Base-by-base conservation (phyloP, 2,797 vertebrate genomes). In the Rousettus madagascariensis region DNA sequence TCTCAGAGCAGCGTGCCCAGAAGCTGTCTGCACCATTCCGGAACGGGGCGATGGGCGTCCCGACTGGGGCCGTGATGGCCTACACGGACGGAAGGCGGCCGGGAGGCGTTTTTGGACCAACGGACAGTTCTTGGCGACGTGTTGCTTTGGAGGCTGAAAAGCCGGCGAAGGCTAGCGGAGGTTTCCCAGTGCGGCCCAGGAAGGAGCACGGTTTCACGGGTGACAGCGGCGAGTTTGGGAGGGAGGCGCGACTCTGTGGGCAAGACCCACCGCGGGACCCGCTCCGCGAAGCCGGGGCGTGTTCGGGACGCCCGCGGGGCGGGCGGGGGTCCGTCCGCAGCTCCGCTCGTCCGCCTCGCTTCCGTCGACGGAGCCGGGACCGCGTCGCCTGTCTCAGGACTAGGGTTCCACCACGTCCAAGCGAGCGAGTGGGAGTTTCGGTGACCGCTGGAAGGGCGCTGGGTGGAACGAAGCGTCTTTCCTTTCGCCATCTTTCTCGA, bases 211-310 rank as follows among this genome's bases (percentile, higher is more conserved):
- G 6, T 49, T 38, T 53, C 8, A 1, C 5, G 28, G 22, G 5
- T 3, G 33, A 3, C 24, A 20, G 28, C 0, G 5, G 24, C 15
- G 51, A 4, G 33, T 10, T n/a, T n/a, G 33, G 41, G 66, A 80
- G 41, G 22, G 24, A 33, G 20, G 7, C 2, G 46, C 13, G 46
- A 49, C 46, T 15, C 15, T 1, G 46, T 49, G 46, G 46, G 28
- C 13, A 22, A 19, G 26, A 7, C 49, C 51, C 24, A 4, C 20
- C 5, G 38, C 8, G 9, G 46, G n/a, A 71, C 17, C 46, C 28
- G 1, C 28, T 26, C 20, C 20, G 3, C 22, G 16, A 57, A 8
- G 61, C 12, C 0, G 0, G 19, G 15, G 17, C 12, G 3, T 0
- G 5, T 49, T 17, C 19, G 41, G 46, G 59, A n/a, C 38, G 55